Percentiles rank a stretch among this genome's conserved stretches.
Evolutionary conservation across 2,888 invertebrate genomes (phyloP).

Genomic region (Aleiodes leptofemur): DNA sequence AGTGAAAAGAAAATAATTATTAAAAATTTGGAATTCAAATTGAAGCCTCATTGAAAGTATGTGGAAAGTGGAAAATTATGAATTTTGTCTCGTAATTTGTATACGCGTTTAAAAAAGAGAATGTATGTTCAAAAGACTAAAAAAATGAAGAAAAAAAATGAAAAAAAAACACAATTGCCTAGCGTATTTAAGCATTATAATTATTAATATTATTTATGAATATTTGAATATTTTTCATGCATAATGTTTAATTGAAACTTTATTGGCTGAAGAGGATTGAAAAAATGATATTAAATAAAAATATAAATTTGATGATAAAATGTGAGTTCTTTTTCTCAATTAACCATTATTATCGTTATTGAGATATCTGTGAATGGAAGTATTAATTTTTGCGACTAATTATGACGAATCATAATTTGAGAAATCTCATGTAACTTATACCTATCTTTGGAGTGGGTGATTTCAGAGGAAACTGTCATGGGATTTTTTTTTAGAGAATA

Average conservation of each 20-base stretch:
- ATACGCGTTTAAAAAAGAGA: slow-evolving; percentile 67
- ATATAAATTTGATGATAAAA: slow-evolving; percentile 16
- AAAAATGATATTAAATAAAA: slow-evolving; percentile 24
- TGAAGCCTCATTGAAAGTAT: slow-evolving; percentile 21
- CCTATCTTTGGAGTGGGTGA: too few species aligned
- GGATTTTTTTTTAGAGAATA: too few species aligned
- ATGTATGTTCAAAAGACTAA: slow-evolving; percentile 69
- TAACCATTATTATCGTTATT: slow-evolving; percentile 23
- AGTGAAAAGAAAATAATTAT: background rate
- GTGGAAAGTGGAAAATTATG: slow-evolving; percentile 44
- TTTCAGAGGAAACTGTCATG: background rate
- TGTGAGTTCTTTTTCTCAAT: slow-evolving; percentile 13
- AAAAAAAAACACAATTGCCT: slow-evolving; percentile 63
- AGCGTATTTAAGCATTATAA: slow-evolving; percentile 67
- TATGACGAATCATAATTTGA: too few species aligned
- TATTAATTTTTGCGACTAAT: background rate
- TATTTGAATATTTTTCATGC: slow-evolving; percentile 70
- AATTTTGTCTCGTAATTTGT: slow-evolving; percentile 62
- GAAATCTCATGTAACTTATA: too few species aligned
- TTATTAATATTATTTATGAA: slow-evolving; percentile 72
- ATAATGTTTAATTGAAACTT: slow-evolving; percentile 62
- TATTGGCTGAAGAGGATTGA: slow-evolving; percentile 43
- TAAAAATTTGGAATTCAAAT: background rate
- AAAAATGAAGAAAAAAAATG: slow-evolving; percentile 34
- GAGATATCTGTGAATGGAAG: background rate